phyloP scores from a whole-genome alignment of 2,888 invertebrate species.

The Apeira syringaria region DNA sequence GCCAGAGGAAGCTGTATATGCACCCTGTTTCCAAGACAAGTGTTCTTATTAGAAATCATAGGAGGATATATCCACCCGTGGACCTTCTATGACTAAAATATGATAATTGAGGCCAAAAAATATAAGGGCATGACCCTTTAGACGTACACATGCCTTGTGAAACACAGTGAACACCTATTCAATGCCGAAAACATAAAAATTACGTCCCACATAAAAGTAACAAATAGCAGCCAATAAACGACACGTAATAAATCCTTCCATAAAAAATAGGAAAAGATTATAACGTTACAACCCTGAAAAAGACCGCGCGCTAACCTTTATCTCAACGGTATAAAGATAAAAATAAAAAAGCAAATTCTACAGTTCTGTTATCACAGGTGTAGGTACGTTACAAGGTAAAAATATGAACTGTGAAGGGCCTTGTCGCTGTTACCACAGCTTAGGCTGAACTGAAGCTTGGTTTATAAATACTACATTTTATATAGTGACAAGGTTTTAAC shows the following conservation, averaged over 20 bases:
- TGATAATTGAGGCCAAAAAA: too few relatives aligned
- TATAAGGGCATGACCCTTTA: too few relatives aligned
- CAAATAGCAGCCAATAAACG: slow-evolving; percentile 34
- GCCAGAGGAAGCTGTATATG: too few relatives aligned
- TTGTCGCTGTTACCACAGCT: slow-evolving; percentile 4
- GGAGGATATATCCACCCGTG: too few relatives aligned
- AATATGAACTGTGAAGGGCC: slow-evolving; percentile 10
- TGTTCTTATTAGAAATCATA: too few relatives aligned
- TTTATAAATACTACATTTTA: not conserved
- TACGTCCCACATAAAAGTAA: slow-evolving; percentile 31
- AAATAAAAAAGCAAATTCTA: slow-evolving; percentile 3
- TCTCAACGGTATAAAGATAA: slow-evolving; percentile 3
- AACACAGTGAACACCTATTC: slow-evolving; percentile 16
- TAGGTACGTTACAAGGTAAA: slow-evolving; percentile 8
- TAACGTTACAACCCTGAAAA: slow-evolving; percentile 21
- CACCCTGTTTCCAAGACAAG: too few relatives aligned
- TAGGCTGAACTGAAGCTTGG: not conserved
- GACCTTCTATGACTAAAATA: too few relatives aligned
- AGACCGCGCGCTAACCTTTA: slow-evolving; percentile 2
- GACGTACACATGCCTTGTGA: slow-evolving; percentile 15
- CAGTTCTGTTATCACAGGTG: slow-evolving; percentile 8
- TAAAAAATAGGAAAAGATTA: slow-evolving; percentile 34
- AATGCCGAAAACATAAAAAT: slow-evolving; percentile 20
- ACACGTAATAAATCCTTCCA: slow-evolving; percentile 35
- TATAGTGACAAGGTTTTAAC: slow-evolving; percentile 2